Base-by-base conservation (phyloP, 1,140 invertebrate genomes). In the Belonocnema kinseyi region DNA sequence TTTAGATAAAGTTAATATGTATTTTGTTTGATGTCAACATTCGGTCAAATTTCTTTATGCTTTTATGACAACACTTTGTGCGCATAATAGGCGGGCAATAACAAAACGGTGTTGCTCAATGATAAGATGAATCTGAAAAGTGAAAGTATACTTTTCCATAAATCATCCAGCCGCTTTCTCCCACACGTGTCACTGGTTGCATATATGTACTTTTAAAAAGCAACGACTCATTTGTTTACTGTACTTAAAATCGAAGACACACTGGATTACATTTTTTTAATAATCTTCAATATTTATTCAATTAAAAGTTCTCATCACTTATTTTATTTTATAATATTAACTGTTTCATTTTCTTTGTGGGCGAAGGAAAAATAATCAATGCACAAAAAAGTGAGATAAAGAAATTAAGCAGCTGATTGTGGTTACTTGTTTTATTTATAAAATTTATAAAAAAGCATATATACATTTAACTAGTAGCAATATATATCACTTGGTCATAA, bases 121-220 rank as follows among this genome's bases (percentile, higher is more conserved):
- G 75, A 80, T 66, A 81, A 76, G 74, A 52, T 19, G 73, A 70
- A 74, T 76, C 74, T 79, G 58, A 82, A 79, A 87, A 87, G 86
- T 87, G 86, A 87, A 87, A 86, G 86, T 85, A 77, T 75, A 78
- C 80, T 74, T 85, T 78, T 83, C 78, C 78, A 73, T 77, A 79
- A 82, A 76, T 73, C 51, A 79, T 66, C 70, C 72, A 51, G 26
- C 46, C 73, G 76, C 86, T 86, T 87, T 87, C 86, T 87, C 86
- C 77, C 53, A 75, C 3, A n/a, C 21, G 61, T 82, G 80, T 83
- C 83, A 81, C 76, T 80, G 72, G 74, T 75, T 75, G 75, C 77
- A 76, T 85, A 76, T 85, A 26, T 52, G 56, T 77, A 79, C 77
- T 79, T 72, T 53, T 56, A 33, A 76, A 78, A 77, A 79, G 19